phyloP scores from a whole-genome alignment of 2,797 vertebrate genomes.

The Siniperca obscura region DNA sequence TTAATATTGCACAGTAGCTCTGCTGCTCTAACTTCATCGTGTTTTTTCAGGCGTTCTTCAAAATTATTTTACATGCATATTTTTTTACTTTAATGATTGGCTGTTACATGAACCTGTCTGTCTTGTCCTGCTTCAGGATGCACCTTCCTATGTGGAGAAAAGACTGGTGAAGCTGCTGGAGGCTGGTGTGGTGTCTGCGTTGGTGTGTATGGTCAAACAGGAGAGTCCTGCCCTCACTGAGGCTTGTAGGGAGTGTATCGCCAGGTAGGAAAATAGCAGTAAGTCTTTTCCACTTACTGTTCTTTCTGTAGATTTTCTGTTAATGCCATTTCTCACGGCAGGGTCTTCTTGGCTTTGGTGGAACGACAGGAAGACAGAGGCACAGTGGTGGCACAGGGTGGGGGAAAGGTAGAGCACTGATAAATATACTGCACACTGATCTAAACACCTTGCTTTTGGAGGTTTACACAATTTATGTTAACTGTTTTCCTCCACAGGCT shows the following conservation, averaged over 20 bases:
- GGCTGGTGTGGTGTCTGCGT: slow-evolving; percentile 92
- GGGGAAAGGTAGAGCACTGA: slow-evolving; percentile 90
- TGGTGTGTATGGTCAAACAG: slow-evolving; percentile 95
- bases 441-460: neutral
- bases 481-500: slow-evolving; percentile 81
- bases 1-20: neutral
- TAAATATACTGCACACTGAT: slow-evolving; percentile 5
- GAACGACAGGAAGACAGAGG: slow-evolving; percentile 94
- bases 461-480: slow-evolving; percentile 24
- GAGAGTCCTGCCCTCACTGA: slow-evolving; percentile 92
- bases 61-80: neutral
- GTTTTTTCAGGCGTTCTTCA: neutral
- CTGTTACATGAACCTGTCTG: neutral
- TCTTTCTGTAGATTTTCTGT: slow-evolving; percentile 11
- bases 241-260: slow-evolving; percentile 92
- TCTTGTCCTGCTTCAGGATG: slow-evolving; percentile 86
- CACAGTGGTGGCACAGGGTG: slow-evolving; percentile 94
- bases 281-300: neutral
- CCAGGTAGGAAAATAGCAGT: slow-evolving; percentile 84
- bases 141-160: slow-evolving; percentile 87
- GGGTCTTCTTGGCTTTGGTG: slow-evolving; percentile 95
- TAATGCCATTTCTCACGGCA: slow-evolving; percentile 65
- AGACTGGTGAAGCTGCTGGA: slow-evolving; percentile 91
- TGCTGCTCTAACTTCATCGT: rapidly evolving
- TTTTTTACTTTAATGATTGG: neutral